Percentiles rank a stretch among this genome's conserved stretches.
Conservation (phyloP, 2,797 vertebrate species). For the Tamandua tetradactyla region DNA sequence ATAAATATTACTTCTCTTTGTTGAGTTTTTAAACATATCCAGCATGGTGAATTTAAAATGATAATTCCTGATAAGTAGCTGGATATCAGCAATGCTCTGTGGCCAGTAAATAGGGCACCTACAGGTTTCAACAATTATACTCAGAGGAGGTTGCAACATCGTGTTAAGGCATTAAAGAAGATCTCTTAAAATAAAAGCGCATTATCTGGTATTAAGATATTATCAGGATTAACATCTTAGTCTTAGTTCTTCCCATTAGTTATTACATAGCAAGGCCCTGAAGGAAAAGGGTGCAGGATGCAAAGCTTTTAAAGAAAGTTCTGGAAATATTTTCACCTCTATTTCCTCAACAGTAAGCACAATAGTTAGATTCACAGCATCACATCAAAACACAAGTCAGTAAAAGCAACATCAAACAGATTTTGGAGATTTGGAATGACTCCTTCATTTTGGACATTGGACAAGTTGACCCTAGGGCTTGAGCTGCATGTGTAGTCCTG, state of each 20-base stretch:
- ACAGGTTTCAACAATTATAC: neutral
- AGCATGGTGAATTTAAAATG: conserved; percentile 32
- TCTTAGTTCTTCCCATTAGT: conserved; percentile 42
- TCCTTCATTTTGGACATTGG: neutral
- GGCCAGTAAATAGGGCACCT: conserved; percentile 45
- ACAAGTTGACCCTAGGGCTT: neutral
- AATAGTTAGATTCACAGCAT: neutral
- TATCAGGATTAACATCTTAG: conserved; percentile 73
- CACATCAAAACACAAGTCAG: neutral
- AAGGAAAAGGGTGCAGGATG: neutral
- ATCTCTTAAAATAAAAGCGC: conserved; percentile 55
- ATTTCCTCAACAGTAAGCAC: neutral
- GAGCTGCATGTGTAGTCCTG: too few species aligned
- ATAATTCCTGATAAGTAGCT: conserved; percentile 40
- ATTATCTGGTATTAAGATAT: conserved; percentile 75
- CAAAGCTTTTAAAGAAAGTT: neutral
- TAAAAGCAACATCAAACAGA: neutral
- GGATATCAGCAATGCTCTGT: neutral
- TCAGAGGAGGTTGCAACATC: conserved; percentile 30
- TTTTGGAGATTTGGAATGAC: neutral
- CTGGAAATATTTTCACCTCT: neutral
- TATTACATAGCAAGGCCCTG: neutral
- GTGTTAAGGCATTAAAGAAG: conserved; percentile 43
- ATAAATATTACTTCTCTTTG: neutral
- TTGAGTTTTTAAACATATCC: conserved; percentile 40